A percentile compares a stretch with the other conserved stretches of the same genome.
Evolutionary conservation across 2,797 vertebrate species (phyloP).

Genomic region (Helicolenus hilgendorfi): DNA sequence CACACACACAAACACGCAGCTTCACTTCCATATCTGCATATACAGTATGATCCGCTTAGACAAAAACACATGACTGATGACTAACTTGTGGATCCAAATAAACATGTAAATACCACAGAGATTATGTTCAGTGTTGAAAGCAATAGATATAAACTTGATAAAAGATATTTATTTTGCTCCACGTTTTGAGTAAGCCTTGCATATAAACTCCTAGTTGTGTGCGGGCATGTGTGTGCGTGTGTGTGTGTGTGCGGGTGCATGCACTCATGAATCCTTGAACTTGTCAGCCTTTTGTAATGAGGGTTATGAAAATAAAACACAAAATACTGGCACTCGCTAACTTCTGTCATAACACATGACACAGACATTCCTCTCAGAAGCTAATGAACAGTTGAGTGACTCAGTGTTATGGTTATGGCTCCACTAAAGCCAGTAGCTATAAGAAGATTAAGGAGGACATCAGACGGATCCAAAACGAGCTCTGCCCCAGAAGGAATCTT

Average conservation of each 20-base stretch:
- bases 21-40: slow-evolving; percentile 1
- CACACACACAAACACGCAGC: background rate
- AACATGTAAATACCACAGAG: slow-evolving; percentile 55
- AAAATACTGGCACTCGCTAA: slow-evolving; percentile 69
- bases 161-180: slow-evolving; percentile 30
- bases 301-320: slow-evolving; percentile 72
- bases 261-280: slow-evolving; percentile 38
- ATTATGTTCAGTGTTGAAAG: slow-evolving; percentile 56
- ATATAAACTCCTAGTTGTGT: slow-evolving; percentile 7
- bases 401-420: slow-evolving; percentile 78
- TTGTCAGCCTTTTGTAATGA: slow-evolving; percentile 62
- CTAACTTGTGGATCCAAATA: slow-evolving; percentile 51
- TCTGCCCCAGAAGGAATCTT: slow-evolving; percentile 54
- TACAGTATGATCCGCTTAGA: slow-evolving; percentile 9
- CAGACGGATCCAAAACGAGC: slow-evolving; percentile 58
- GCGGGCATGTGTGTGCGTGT: background rate
- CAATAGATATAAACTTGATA: slow-evolving; percentile 49
- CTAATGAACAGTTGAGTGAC: slow-evolving; percentile 72
- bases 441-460: slow-evolving; percentile 74
- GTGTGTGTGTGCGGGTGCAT: background rate
- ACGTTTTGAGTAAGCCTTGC: slow-evolving; percentile 44
- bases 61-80: slow-evolving; percentile 44
- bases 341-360: slow-evolving; percentile 80
- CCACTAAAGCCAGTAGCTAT: slow-evolving; percentile 79
- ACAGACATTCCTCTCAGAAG: slow-evolving; percentile 76